These are phyloP conservation scores for Drosophila parvula DNA, from an alignment of 1,140 invertebrate genomes.

Conservation along the genomic window DNA sequence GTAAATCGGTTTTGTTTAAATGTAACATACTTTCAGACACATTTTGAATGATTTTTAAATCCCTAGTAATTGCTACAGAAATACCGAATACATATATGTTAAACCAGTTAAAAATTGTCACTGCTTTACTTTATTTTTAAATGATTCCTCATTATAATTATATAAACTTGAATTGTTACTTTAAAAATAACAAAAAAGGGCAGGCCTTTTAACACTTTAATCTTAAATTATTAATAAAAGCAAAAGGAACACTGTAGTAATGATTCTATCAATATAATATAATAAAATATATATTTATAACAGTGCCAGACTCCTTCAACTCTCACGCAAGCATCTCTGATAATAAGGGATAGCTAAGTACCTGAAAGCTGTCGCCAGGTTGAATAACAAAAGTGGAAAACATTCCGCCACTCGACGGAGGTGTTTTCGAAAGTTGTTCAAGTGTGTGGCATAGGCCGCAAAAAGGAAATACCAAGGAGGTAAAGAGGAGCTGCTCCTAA, in stretches of 20 bases:
- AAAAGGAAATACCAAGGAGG: neutral
- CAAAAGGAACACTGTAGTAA: neutral
- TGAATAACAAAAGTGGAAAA: constrained; percentile 38
- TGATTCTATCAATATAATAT: too few species aligned
- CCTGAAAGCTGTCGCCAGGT: constrained; percentile 13
- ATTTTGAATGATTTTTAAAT: too few species aligned
- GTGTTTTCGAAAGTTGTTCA: constrained; percentile 51
- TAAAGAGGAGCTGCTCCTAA: constrained; percentile 15
- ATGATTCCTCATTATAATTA: too few species aligned
- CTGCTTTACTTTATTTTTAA: too few species aligned
- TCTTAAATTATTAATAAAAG: neutral
- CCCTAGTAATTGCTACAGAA: too few species aligned
- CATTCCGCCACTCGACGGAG: constrained; percentile 46
- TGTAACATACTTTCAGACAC: too few species aligned
- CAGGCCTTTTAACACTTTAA: too few species aligned
- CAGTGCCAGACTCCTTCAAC: neutral
- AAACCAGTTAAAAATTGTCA: too few species aligned
- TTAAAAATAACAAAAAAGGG: neutral
- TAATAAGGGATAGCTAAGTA: constrained; percentile 24
- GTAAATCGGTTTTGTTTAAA: too few species aligned
- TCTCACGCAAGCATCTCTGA: constrained; percentile 20
- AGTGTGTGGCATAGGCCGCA: constrained; percentile 34
- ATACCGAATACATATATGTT: too few species aligned
- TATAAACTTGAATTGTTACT: neutral
- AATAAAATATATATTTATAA: neutral